Evolutionary conservation across 2,113 vertebrate species (phyloP).

Genomic region (Pipa parva): DNA sequence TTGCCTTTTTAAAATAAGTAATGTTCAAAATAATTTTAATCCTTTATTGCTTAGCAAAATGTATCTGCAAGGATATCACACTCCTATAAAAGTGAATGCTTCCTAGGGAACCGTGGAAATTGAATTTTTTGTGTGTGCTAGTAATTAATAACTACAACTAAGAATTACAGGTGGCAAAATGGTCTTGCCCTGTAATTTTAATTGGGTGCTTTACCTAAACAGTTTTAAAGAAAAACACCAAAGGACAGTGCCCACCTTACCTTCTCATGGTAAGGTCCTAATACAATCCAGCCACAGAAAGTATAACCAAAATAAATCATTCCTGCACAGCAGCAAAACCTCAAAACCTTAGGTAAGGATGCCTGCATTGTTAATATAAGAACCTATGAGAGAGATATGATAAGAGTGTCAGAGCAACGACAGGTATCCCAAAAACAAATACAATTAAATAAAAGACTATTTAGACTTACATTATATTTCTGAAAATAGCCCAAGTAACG

Average conservation of each 20-base stretch:
- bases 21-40: no score
- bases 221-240: neutral
- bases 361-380: slow-evolving; percentile 94
- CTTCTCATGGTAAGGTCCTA: slow-evolving; percentile 95
- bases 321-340: slow-evolving; percentile 93
- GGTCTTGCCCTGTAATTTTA: no score
- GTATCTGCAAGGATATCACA: no score
- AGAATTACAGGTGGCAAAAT: no score
- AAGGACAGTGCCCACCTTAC: slow-evolving; percentile 50
- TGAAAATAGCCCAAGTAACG: slow-evolving; percentile 95
- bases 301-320: slow-evolving; percentile 97
- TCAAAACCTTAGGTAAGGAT: slow-evolving; percentile 85
- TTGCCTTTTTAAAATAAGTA: no score
- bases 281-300: slow-evolving; percentile 95
- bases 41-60: no score
- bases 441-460: neutral
- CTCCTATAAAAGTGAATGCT: no score
- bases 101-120: no score
- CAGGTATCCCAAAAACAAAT: neutral
- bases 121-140: no score
- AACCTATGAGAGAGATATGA: slow-evolving; percentile 60
- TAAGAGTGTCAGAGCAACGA: neutral
- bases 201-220: no score
- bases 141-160: no score
- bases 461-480: slow-evolving; percentile 89